Conservation (phyloP, 2,888 invertebrate species). For the Charanyca ferruginea region DNA sequence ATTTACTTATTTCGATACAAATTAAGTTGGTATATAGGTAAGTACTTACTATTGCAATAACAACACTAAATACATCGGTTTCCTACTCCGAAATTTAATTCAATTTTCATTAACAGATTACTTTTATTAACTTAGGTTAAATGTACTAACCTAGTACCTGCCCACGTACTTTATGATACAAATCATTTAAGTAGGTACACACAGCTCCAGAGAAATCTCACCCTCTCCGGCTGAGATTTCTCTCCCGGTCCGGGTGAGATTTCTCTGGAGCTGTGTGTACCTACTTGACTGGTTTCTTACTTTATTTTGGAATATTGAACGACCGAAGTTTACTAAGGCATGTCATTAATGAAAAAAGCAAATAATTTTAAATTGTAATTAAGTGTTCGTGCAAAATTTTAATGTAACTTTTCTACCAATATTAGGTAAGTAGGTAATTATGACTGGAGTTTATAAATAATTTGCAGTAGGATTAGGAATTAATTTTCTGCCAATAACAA, state of each 20-base stretch:
- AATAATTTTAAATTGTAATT: conserved; percentile 21
- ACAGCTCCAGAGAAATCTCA: too few relatives aligned
- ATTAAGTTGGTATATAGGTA: too few relatives aligned
- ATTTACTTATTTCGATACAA: neutral
- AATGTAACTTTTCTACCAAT: too few relatives aligned
- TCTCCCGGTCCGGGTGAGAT: too few relatives aligned
- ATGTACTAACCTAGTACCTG: too few relatives aligned
- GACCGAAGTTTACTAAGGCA: conserved; percentile 16
- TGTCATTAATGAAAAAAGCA: conserved; percentile 31
- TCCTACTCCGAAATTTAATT: conserved; percentile 27
- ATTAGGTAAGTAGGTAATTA: conserved; percentile 3
- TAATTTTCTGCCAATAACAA: neutral
- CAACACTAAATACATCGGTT: neutral
- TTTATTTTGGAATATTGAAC: conserved; percentile 15
- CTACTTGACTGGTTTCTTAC: conserved; percentile 36
- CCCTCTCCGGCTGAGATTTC: too few relatives aligned
- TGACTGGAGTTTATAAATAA: conserved; percentile 7
- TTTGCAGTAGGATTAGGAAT: neutral
- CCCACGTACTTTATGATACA: too few relatives aligned
- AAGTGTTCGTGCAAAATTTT: conserved; percentile 17
- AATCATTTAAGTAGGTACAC: too few relatives aligned
- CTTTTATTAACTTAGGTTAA: conserved; percentile 30
- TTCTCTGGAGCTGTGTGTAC: too few relatives aligned
- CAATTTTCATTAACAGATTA: conserved; percentile 48
- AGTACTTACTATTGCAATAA: neutral